Evolutionary conservation across 1,140 invertebrate species (phyloP).

Genomic region (Megalopta genalis): DNA sequence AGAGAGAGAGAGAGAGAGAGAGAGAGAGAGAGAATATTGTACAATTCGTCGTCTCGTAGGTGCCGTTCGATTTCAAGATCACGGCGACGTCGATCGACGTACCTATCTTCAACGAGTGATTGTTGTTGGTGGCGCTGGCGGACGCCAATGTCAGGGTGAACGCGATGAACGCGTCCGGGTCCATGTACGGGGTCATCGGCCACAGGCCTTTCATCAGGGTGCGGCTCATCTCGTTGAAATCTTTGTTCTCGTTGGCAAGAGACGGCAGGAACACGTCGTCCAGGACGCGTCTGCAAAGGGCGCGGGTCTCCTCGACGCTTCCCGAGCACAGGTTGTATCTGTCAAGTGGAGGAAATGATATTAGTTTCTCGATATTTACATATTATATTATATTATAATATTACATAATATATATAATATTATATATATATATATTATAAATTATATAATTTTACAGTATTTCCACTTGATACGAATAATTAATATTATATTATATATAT

Average conservation of each 20-base stretch:
- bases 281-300: conserved; percentile 72
- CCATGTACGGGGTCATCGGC: conserved; percentile 76
- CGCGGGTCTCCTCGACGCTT: conserved; percentile 71
- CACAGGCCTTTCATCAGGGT: conserved; percentile 74
- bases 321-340: conserved; percentile 81
- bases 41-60: not conserved
- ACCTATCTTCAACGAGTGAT: conserved; percentile 72
- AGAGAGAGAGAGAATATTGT: no score
- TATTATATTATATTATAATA: no score
- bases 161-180: conserved; percentile 73
- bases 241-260: conserved; percentile 58
- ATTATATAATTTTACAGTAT: no score
- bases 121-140: conserved; percentile 70
- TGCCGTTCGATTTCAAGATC: not conserved
- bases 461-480: no score
- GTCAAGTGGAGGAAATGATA: no score
- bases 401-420: no score
- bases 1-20: no score
- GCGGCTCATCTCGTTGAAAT: conserved; percentile 72
- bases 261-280: conserved; percentile 74
- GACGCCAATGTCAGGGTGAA: conserved; percentile 73
- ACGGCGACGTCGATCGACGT: conserved; percentile 4
- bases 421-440: no score
- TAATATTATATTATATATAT: no score
- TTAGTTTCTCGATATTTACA: no score